Base-by-base conservation (phyloP, 2,113 vertebrate genomes). In the Heteronetta atricapilla region DNA sequence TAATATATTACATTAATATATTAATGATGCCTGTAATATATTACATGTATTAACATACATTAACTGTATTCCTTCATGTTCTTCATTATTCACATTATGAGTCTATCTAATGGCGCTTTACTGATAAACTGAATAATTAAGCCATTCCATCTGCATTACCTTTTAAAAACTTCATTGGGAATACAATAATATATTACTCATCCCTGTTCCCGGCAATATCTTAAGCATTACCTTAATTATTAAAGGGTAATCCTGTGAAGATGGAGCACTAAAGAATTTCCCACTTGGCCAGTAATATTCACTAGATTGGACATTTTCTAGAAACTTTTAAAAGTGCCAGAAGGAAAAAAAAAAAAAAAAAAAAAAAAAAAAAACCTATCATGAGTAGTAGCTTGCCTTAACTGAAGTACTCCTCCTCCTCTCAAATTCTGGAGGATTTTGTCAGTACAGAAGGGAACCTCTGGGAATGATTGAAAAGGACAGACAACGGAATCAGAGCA, bases 341-440 rank as follows among this genome's bases (percentile, higher is more conserved):
- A 82, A 95, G 36, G 72, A 82, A 95, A n/a, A 34, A 52, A 38
- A 38, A 38, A 81, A 36, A 95, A 82, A 95, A n/a, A 34, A 52
- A 38, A 38, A 38, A 81, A 36, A 95, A n/a, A 34, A 52, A 74
- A 89, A 60, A 40, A 40, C 21, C 46, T 77, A 15, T 36, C 66
- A 42, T 25, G 72, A 72, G 34, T 48, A 88, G 52, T 40, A 94
- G 31, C 17, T 23, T 86, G 19, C 72, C 69, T 23, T 34, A 80
- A 89, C 16, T 50, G 31, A 91, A 74, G 18, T 25, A 31, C 8
- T 82, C 10, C 46, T 69, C 44, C 63, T 87, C 16, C 40, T 85
- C 63, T 90, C 69, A 70, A 60, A 74, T 82, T 53, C 53, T 87
- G 60, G 17, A 73, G 28, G 60, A 60, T 80, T 86, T 52, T 83